Evolutionary conservation across 1,140 invertebrate species (phyloP), one percentile per base, ranked within the genome.

Genomic region (Pogonus chalceus): DNA sequence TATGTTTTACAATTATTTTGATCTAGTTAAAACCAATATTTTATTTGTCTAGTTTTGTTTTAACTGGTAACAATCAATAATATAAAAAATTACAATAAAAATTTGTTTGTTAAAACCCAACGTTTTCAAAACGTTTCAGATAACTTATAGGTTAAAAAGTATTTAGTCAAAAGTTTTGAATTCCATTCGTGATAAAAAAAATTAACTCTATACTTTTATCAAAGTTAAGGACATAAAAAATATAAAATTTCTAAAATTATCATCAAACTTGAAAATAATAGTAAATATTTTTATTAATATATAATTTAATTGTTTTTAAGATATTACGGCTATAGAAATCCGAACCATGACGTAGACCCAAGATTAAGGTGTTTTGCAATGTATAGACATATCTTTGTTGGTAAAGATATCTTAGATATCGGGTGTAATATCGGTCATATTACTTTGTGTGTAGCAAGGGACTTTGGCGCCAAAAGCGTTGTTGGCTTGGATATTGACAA

Each of bases 381-480:
- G 56, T 82, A 88, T 57, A 73, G 79, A 39, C 85, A 95, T 60
- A 78, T 96, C 65, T 97, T 98, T 69, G 74, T 83, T 56, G 82
- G 84, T 12, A 96, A 94, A 72, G 87, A 94, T 71, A 84, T 98
- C 20, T 75, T 99, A 35, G 96, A 99, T 66, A 91, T 99, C 66
- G 96, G 96, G 9, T 99, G 96, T 70, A 99, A 99, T 76, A 87
- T 93, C 59, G 96, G 96, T 1, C 89, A 96, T 67, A 81, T 99
- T 46, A 96, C 95, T 1, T 75, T 89, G 18, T 84, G 84, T 0
- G 76, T 98, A 48, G 96, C 92, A 0, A 78, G 88, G 57, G 85
- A 94, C 62, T 86, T 91, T 65, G 75, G 80, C 24, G 92, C 95
- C 1, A 81, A 81, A 52, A 85, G 84, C 60, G 87, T 98, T 52